Percentiles rank a stretch among this genome's conserved stretches.
Conservation (phyloP, 2,888 invertebrate genomes). For the Thalpophila matura region DNA sequence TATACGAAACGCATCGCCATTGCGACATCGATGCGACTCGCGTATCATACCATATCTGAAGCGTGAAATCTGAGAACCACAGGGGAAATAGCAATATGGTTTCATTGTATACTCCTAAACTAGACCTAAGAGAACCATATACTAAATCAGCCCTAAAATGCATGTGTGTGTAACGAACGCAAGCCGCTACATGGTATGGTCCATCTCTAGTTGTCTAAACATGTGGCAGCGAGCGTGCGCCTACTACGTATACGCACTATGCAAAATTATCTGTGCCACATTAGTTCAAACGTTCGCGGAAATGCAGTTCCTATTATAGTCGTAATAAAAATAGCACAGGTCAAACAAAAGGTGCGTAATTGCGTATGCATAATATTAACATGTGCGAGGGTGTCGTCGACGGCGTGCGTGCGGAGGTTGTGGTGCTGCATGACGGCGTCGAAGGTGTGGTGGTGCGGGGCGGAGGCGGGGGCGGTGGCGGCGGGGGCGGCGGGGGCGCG, state of each 20-base stretch:
- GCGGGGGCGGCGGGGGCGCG: slow-evolving; percentile 67
- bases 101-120: slow-evolving; percentile 63
- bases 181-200: slow-evolving; percentile 35
- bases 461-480: slow-evolving; percentile 73
- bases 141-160: slow-evolving; percentile 69
- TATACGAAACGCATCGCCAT: slow-evolving; percentile 66
- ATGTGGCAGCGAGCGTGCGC: slow-evolving; percentile 48
- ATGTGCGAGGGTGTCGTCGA: slow-evolving; percentile 76
- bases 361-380: slow-evolving; percentile 65
- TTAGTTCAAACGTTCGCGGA: slow-evolving; percentile 61
- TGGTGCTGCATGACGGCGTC: slow-evolving; percentile 90
- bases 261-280: slow-evolving; percentile 63
- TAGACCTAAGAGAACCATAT: slow-evolving; percentile 72
- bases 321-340: slow-evolving; percentile 61
- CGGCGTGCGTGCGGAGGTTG: slow-evolving; percentile 89
- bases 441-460: slow-evolving; percentile 89
- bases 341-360: slow-evolving; percentile 61
- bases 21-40: slow-evolving; percentile 74
- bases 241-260: slow-evolving; percentile 62
- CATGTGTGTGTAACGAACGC: slow-evolving; percentile 61
- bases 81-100: slow-evolving; percentile 72
- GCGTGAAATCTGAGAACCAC: slow-evolving; percentile 74
- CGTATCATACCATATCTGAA: slow-evolving; percentile 74
- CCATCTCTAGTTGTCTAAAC: slow-evolving; percentile 5
- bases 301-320: slow-evolving; percentile 54